Conservation (phyloP, 2,888 invertebrate species). For the Mesorhabditis belari region DNA sequence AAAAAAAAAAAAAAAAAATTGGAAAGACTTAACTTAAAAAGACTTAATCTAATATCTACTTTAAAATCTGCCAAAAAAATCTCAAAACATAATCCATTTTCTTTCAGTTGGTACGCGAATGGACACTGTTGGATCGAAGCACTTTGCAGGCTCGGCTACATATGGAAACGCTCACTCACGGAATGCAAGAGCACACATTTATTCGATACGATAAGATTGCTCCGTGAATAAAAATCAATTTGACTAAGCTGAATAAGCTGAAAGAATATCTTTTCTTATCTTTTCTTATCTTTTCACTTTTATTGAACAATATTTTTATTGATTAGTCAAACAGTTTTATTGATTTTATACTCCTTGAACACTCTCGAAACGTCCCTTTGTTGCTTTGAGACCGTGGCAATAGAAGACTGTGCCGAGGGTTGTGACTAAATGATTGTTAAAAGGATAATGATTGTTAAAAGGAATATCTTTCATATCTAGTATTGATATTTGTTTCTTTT, state of each 20-base stretch:
- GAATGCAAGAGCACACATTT: conserved; percentile 48
- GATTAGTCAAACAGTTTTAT: background rate
- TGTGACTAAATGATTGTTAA: conserved; percentile 9
- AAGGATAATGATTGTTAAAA: too few relatives aligned
- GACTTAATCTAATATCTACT: too few relatives aligned
- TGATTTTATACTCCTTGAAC: background rate
- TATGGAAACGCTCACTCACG: conserved; percentile 52
- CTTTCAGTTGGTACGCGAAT: conserved; percentile 49
- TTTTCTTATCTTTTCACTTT: too few relatives aligned
- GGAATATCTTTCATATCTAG: too few relatives aligned
- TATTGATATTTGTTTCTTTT: too few relatives aligned
- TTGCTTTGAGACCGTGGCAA: conserved; percentile 38
- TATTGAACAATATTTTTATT: too few relatives aligned
- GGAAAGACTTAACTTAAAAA: too few relatives aligned
- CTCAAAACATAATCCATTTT: background rate
- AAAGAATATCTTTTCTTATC: background rate
- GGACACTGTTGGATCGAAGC: conserved; percentile 43
- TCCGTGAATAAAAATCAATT: background rate
- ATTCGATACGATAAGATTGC: conserved; percentile 34
- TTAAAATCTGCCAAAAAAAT: too few relatives aligned
- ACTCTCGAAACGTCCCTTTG: conserved; percentile 41
- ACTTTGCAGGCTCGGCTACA: conserved; percentile 47
- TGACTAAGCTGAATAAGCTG: background rate
- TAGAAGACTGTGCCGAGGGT: conserved; percentile 42
- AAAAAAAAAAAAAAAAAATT: too few relatives aligned